phyloP scores from a whole-genome alignment of 2,888 invertebrate genomes.

The Ormyrus nitidulus region DNA sequence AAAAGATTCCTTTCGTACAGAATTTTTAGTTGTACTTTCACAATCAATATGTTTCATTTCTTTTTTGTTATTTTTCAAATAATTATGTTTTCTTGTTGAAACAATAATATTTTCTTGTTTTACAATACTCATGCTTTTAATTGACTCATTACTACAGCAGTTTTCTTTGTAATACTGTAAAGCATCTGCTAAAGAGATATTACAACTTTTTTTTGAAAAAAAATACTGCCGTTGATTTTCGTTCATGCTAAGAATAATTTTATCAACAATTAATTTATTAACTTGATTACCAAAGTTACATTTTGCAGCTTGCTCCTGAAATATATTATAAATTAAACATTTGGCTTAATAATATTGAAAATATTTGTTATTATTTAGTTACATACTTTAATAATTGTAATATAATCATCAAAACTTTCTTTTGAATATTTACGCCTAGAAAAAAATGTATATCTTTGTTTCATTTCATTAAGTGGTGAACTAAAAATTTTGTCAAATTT shows the following conservation, averaged over 20 bases:
- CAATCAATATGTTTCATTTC: no score
- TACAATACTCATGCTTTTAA: no score
- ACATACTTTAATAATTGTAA: slow-evolving; percentile 57
- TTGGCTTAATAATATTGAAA: no score
- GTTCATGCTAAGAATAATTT: slow-evolving; percentile 55
- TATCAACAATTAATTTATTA: slow-evolving; percentile 61
- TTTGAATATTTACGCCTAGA: slow-evolving; percentile 6
- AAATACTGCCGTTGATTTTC: not conserved
- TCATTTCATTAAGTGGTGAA: slow-evolving; percentile 55
- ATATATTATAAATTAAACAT: not conserved
- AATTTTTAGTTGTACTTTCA: no score
- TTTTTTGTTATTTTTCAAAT: no score
- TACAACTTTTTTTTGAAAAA: not conserved
- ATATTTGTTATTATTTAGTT: not conserved
- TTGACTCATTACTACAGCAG: no score
- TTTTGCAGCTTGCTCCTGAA: slow-evolving; percentile 57
- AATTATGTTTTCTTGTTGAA: no score
- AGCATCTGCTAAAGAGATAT: slow-evolving; percentile 25
- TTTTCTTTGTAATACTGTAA: slow-evolving; percentile 17
- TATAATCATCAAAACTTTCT: slow-evolving; percentile 56
- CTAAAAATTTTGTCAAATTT: slow-evolving; percentile 59
- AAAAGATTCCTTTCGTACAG: no score
- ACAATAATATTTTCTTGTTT: no score
- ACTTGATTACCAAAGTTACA: slow-evolving; percentile 60
- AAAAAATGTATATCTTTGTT: slow-evolving; percentile 60